Base-by-base conservation (phyloP, 1,140 invertebrate genomes). In the Heliothis subflexa region DNA sequence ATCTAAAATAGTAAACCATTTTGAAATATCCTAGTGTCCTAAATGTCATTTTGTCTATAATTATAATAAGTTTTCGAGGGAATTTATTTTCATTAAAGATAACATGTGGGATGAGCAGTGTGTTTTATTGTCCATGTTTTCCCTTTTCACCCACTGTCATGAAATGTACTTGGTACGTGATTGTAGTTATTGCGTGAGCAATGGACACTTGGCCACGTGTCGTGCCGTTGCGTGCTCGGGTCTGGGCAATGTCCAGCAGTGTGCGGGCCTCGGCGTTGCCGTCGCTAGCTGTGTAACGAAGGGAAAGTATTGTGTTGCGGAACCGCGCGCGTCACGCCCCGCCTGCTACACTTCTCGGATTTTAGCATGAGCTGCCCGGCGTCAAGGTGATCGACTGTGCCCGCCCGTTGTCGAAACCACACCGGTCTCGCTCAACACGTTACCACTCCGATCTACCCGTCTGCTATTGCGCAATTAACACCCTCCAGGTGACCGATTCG, bases 281-380 rank as follows among this genome's bases (percentile, higher is more conserved):
- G 76, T 13, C 25, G 66, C 78, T 83, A 59, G 49, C 28, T 68
- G 18, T 52, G 52, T 50, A 59, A 57, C 16, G 66, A 85, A 90
- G 85, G 85, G 88, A 92, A 92, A 92, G 90, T 91, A 80, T 88
- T 87, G 82, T 79, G 72, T 85, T 84, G 83, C 85, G 80, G 83
- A 82, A 86, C 78, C 80, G 73, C 59, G 59, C 68, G 73, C 82
- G 78, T 72, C 73, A 74, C 68, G 47, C 68, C 64, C 79, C 62
- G 78, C 72, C 78, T 78, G 80, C 68, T 76, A 52, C 66, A 76
- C 72, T 83, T 81, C 54, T 81, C 72, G 66, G 79, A 64, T 81
- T 85, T 74, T 83, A 83, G 79, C 83, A 83, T 82, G 83, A 75
- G 81, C 78, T 76, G 81, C 55, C 66, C 79, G 73, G 71, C 84